A percentile compares a stretch with the other conserved stretches of the same genome.
These are phyloP conservation scores for Drosophila fuyamai DNA, from an alignment of 1,140 invertebrate species.

Conservation along the genomic window DNA sequence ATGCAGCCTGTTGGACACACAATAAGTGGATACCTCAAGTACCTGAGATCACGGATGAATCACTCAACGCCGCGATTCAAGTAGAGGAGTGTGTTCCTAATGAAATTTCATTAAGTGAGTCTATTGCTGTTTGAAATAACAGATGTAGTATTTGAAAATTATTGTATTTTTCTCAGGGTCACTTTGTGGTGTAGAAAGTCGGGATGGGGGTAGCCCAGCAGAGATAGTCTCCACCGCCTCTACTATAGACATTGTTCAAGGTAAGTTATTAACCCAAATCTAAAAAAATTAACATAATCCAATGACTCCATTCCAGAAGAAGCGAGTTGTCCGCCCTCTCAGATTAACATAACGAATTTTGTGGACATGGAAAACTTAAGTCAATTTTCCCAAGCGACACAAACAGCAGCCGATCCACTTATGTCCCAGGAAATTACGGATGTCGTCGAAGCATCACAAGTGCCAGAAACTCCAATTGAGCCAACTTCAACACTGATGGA, in stretches of 20 bases:
- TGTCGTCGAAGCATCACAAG: background rate
- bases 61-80: background rate
- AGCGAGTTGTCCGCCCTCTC: constrained; percentile 6
- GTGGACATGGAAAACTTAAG: constrained; percentile 7
- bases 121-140: background rate
- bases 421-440: background rate
- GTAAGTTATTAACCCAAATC: background rate
- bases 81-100: no score
- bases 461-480: background rate
- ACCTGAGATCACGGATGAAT: constrained; percentile 22
- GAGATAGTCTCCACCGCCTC: background rate
- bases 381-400: background rate
- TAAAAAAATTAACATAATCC: rapidly evolving
- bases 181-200: background rate
- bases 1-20: constrained; percentile 41
- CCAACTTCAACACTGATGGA: background rate
- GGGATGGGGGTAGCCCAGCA: background rate
- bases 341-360: constrained; percentile 3
- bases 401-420: constrained; percentile 20
- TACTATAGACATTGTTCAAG: background rate
- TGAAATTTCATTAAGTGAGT: constrained; percentile 10
- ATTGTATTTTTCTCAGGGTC: background rate
- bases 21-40: constrained; percentile 48
- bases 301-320: background rate
- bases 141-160: background rate